Evolutionary conservation across 2,888 invertebrate genomes (phyloP), one percentile per base, ranked within the genome.

Genomic region (Metalampra italica): DNA sequence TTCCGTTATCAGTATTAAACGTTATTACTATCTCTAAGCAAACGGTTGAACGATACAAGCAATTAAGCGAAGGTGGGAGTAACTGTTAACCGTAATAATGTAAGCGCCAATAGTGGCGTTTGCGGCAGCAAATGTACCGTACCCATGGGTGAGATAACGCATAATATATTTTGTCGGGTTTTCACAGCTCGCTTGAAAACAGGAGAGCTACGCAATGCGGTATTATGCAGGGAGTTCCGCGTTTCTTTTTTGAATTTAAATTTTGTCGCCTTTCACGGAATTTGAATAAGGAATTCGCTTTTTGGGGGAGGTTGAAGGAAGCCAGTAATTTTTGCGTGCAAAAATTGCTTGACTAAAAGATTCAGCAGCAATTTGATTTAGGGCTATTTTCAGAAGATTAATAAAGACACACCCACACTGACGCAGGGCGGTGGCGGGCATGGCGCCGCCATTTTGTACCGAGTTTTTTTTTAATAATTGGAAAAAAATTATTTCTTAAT

Each of bases 151-250:
- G 66, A 78, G 81, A 83, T 85, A 82, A 75, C 75, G 76, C 70
- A 76, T 80, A 84, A 84, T 82, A 79, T 81, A 84, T 82, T 83
- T 82, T 71, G 73, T 64, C 69, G 76, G 71, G 69, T 75, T 78
- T 75, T 75, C 73, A 71, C 71, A 70, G 69, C 62, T 72, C 68
- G 54, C 48, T 36, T 14, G 32, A n/a, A 45, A 37, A 12, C 37
- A 40, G 32, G 32, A 41, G 36, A 22, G 55, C 55, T 75, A 78
- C 80, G 79, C 80, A 81, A 55, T 81, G 80, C 79, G 80, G 76
- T 62, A 75, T 68, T 65, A 69, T 69, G 71, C 70, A 68, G 67
- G 49, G 29, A 46, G 22, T 41, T 44, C n/a, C 15, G 41, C 42
- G 47, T 48, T 54, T 51, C 49, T 51, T 53, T 55, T 49, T 49